phyloP scores from a whole-genome alignment of 2,113 vertebrate species.

The human (Homo sapiens) region DNA sequence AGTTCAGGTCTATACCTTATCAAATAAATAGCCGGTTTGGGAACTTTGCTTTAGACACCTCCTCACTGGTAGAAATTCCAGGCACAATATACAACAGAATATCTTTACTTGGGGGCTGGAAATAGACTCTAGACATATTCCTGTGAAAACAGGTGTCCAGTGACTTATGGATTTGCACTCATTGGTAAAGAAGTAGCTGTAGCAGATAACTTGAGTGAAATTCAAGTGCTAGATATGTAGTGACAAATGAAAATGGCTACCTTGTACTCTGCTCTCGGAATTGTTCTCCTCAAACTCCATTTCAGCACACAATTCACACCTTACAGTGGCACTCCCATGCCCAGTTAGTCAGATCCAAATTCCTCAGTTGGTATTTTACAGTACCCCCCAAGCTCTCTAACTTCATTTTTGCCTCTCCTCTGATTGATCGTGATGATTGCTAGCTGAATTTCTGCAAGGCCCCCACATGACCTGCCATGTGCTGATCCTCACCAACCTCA shows the following conservation, averaged over 20 bases:
- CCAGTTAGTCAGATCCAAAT: slow-evolving; percentile 1
- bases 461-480: not conserved
- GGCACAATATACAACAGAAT: not conserved
- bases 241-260: not conserved
- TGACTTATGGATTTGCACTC: not conserved
- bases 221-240: not conserved
- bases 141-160: not conserved
- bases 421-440: not conserved
- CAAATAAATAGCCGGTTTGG: not conserved
- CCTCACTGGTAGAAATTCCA: not conserved
- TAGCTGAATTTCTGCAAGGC: slow-evolving; percentile 12
- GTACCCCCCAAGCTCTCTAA: not conserved
- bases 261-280: not conserved
- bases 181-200: not conserved
- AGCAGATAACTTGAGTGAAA: not conserved
- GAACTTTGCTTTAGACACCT: not conserved
- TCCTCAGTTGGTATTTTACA: not conserved
- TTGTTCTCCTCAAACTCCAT: not conserved
- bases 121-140: not conserved
- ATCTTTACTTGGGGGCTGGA: not conserved
- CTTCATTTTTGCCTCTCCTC: not conserved
- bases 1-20: not conserved
- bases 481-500: not conserved
- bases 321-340: not conserved
- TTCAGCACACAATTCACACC: not conserved